These are phyloP conservation scores for Paradisaea rubra DNA, from an alignment of 2,113 vertebrate genomes.

Conservation along the genomic window DNA sequence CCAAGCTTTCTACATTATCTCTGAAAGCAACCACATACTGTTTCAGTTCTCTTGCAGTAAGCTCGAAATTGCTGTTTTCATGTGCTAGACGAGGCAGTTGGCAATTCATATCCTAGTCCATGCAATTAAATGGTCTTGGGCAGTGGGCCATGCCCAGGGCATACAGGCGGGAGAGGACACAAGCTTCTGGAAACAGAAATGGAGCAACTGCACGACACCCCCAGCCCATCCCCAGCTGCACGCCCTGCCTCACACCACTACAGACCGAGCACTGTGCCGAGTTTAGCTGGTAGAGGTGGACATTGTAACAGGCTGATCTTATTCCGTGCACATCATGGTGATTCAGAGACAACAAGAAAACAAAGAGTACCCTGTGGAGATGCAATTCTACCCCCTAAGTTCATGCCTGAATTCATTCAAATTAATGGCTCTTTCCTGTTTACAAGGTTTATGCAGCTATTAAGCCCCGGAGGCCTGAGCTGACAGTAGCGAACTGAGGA, in stretches of 20 bases:
- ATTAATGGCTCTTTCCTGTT: not conserved
- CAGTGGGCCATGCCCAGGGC: not conserved
- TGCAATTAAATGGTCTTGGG: not conserved
- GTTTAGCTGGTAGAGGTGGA: not conserved
- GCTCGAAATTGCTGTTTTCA: not conserved
- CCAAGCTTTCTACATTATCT: not conserved
- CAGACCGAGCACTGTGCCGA: not conserved
- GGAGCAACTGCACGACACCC: not conserved
- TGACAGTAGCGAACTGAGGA: not conserved
- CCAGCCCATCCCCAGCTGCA: not conserved
- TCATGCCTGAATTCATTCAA: not conserved
- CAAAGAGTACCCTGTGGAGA: not conserved
- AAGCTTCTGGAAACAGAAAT: not conserved
- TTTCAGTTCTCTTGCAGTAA: not conserved
- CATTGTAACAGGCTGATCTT: not conserved
- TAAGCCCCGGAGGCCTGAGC: not conserved
- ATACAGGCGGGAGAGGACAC: not conserved
- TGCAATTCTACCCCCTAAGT: not conserved
- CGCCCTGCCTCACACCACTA: rapidly evolving
- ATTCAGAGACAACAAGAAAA: not conserved
- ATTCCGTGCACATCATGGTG: not conserved
- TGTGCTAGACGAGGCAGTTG: not conserved
- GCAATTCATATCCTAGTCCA: not conserved
- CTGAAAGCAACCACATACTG: not conserved
- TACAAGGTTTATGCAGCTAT: not conserved